A percentile compares a stretch with the other conserved stretches of the same genome.
phyloP scores from a whole-genome alignment of 2,113 vertebrate species.

The Gulo gulo region DNA sequence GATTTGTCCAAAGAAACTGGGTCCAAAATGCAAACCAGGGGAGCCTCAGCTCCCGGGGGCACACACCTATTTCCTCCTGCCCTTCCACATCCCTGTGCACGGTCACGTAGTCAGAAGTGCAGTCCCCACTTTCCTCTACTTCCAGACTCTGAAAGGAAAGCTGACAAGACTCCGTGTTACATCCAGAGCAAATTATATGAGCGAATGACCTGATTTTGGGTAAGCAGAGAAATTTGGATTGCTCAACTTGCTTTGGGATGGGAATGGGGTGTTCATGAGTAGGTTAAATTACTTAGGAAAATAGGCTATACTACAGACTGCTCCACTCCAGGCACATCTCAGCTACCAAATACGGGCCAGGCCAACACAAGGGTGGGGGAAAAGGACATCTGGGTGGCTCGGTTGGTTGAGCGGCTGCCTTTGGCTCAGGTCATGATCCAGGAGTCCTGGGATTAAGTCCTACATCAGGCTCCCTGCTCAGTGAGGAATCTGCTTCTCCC shows the following conservation, averaged over 20 bases:
- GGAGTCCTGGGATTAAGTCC: too few relatives aligned
- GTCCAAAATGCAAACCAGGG: neutral
- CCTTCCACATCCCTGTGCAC: slow-evolving; percentile 83
- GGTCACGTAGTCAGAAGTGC: slow-evolving; percentile 84
- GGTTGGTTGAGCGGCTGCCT: too few relatives aligned
- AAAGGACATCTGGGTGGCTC: too few relatives aligned
- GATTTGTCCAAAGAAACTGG: neutral
- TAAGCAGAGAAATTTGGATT: neutral
- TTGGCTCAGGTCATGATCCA: too few relatives aligned
- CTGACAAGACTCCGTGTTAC: slow-evolving; percentile 75
- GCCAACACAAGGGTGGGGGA: neutral
- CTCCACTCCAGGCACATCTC: neutral
- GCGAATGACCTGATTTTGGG: neutral
- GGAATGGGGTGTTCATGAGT: neutral
- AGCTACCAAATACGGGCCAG: neutral
- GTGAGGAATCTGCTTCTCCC: too few relatives aligned
- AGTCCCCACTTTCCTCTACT: slow-evolving; percentile 86
- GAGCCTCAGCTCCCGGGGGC: neutral
- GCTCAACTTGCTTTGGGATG: neutral
- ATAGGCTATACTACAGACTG: neutral
- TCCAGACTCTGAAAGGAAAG: slow-evolving; percentile 87
- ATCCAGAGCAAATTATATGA: neutral
- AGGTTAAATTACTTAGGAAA: neutral
- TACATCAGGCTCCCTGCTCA: too few relatives aligned
- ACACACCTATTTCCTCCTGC: slow-evolving; percentile 85